These are phyloP conservation scores for Poeciliopsis occidentalis DNA, from an alignment of 2,113 vertebrate species.

Conservation along the genomic window DNA sequence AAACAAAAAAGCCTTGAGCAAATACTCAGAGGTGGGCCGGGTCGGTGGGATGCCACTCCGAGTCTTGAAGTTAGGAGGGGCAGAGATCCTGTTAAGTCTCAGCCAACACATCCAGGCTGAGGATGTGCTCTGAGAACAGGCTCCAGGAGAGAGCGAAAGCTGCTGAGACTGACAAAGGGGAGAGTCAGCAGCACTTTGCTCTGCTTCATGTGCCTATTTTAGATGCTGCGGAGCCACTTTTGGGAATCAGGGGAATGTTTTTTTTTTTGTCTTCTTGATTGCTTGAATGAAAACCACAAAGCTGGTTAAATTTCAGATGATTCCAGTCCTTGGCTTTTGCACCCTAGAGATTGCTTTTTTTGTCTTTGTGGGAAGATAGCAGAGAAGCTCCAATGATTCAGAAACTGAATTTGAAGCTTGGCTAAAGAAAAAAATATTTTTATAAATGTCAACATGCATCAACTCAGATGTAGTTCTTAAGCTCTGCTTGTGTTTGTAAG, in stretches of 20 bases:
- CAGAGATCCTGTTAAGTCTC: conserved; percentile 49
- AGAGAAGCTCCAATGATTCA: neutral
- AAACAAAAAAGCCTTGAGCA: conserved; percentile 44
- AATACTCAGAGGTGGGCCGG: conserved; percentile 51
- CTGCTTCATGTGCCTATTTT: conserved; percentile 27
- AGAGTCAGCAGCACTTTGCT: conserved; percentile 33
- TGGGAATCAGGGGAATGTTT: conserved; percentile 11
- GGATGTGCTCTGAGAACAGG: conserved; percentile 41
- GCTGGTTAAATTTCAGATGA: conserved; percentile 18
- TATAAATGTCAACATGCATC: neutral
- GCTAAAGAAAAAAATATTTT: neutral
- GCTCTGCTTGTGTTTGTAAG: neutral
- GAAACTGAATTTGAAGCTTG: neutral
- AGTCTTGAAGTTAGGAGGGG: conserved; percentile 64
- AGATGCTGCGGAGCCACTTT: conserved; percentile 7
- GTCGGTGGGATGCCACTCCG: conserved; percentile 50
- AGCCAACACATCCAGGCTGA: conserved; percentile 48
- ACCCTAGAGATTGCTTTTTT: neutral
- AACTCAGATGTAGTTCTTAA: neutral
- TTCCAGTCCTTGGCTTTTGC: neutral
- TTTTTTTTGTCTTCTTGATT: conserved; percentile 27
- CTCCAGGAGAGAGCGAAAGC: conserved; percentile 40
- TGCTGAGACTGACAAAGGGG: conserved; percentile 53
- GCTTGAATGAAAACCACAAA: conserved; percentile 1
- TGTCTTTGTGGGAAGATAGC: neutral